Evolutionary conservation across 2,113 vertebrate genomes (phyloP), one percentile per base, ranked within the genome.

Genomic region (Sinocyclocheilus anshuiensis): DNA sequence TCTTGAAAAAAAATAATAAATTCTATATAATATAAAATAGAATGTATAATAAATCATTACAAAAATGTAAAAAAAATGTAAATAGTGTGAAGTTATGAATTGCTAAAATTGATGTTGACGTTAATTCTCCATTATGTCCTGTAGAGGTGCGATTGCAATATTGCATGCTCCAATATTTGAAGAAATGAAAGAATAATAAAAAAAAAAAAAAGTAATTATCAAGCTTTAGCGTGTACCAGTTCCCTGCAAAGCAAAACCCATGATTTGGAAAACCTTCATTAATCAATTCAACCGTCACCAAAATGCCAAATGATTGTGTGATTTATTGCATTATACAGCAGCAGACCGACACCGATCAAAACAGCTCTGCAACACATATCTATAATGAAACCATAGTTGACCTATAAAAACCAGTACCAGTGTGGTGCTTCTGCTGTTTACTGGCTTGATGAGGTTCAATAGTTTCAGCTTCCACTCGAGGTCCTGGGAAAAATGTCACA

Each of bases 401-500:
- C 29, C 39, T 77, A 9, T 48, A 16, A 59, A 55, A 36, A 50
- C 55, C 50, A 61, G 80, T 89, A 89, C 88, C 88, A 29, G 74
- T 65, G 61, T 85, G 65, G 55, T 74, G 45, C 15, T 8, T 80
- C 39, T 50, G 45, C 33, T 2, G 18, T 87, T 86, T 85, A 86
- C 36, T 79, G 84, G 55, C 12, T 81, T 87, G 86, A 87, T 89
- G 86, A 39, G 59, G 85, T 65, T 55, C 33, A 87, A 89, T 86
- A 86, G 72, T 75, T 72, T 87, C 88, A 76, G 86, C 86, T 89
- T 87, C 88, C 78, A 89, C 86, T 83, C 83, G 88, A 39, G 33
- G 45, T 83, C 86, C 88, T 89, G 88, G 24, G 79, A 72, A 85
- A 18, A 82, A 82, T 87, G 63, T 79, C 16, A 87, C 42, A 67